phyloP scores from a whole-genome alignment of 2,797 vertebrate species.

The Crenichthys baileyi region DNA sequence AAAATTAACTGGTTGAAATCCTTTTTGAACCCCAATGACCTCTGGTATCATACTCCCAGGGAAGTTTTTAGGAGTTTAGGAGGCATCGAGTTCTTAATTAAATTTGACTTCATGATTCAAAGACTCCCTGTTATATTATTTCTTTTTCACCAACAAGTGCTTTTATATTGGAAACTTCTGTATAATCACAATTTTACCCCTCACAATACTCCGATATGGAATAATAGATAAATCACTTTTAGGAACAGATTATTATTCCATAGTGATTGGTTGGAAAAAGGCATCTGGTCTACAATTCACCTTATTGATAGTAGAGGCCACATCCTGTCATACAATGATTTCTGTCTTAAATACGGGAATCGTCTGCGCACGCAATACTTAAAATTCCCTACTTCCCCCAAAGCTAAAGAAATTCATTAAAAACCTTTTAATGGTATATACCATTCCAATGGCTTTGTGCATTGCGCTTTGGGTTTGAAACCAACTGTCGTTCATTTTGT shows the following conservation, averaged over 20 bases:
- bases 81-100: background rate
- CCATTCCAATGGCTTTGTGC: too few relatives aligned
- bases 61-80: background rate
- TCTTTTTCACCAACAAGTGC: background rate
- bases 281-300: background rate
- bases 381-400: too few relatives aligned
- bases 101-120: background rate
- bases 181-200: slow-evolving; percentile 4
- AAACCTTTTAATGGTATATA: too few relatives aligned
- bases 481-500: too few relatives aligned
- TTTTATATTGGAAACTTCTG: slow-evolving; percentile 10
- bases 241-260: background rate
- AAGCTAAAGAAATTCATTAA: too few relatives aligned
- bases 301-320: too few relatives aligned
- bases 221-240: slow-evolving; percentile 7
- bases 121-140: background rate
- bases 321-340: too few relatives aligned
- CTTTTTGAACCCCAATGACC: background rate
- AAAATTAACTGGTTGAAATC: background rate
- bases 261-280: background rate
- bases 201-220: background rate
- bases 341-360: too few relatives aligned
- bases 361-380: too few relatives aligned
- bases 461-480: too few relatives aligned
- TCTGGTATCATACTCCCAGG: slow-evolving; percentile 1